These are phyloP conservation scores for Chloroceryle inda DNA, from an alignment of 2,797 vertebrate genomes.

Conservation along the genomic window DNA sequence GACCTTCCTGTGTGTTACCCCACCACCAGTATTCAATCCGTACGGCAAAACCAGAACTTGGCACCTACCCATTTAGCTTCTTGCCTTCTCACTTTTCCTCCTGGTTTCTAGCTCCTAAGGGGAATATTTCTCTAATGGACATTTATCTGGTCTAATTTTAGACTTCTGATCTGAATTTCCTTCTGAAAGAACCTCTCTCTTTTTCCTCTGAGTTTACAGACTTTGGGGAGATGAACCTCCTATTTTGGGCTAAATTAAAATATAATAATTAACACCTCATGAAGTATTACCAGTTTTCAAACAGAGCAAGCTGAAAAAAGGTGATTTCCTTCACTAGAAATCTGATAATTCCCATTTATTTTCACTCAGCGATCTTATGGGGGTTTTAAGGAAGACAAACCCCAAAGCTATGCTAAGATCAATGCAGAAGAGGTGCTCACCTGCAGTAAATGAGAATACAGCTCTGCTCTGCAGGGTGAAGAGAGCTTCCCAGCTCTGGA, in stretches of 20 bases:
- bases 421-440: accelerated
- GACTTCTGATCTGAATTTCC: not conserved
- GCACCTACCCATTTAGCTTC: not conserved
- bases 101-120: not conserved
- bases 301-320: not conserved
- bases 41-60: not conserved
- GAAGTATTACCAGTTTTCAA: not conserved
- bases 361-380: not conserved
- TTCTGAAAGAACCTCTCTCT: not conserved
- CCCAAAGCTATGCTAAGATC: accelerated
- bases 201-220: not conserved
- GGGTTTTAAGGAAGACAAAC: not conserved
- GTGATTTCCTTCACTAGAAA: not conserved
- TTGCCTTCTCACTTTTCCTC: not conserved
- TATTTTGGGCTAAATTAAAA: not conserved
- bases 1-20: not conserved
- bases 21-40: not conserved
- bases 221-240: not conserved
- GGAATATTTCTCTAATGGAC: not conserved
- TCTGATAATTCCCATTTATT: not conserved
- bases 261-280: not conserved
- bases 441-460: accelerated
- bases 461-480: not conserved
- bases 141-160: not conserved
- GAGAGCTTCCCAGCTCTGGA: not conserved